phyloP scores from a whole-genome alignment of 2,797 vertebrate genomes.

The Cheracebus regulus region DNA sequence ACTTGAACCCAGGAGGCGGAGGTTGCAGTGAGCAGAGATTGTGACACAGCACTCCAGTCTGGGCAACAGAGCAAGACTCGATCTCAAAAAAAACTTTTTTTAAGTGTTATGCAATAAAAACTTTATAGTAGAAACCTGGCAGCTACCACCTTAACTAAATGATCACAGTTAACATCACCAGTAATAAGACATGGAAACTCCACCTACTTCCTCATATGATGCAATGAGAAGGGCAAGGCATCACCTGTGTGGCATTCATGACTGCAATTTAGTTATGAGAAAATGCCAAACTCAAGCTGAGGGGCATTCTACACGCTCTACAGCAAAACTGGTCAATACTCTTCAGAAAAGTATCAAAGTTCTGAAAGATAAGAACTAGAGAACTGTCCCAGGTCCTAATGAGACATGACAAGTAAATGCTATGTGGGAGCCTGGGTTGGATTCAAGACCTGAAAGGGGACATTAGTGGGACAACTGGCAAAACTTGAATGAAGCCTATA shows the following conservation, averaged over 20 bases:
- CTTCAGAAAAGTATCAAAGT: neutral
- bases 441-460: neutral
- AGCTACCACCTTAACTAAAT: neutral
- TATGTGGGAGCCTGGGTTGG: neutral
- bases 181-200: neutral
- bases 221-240: neutral
- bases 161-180: neutral
- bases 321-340: neutral
- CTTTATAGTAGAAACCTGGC: neutral
- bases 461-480: neutral
- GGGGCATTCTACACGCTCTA: neutral
- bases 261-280: neutral
- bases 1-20: too few relatives aligned
- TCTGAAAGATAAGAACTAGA: neutral
- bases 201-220: neutral
- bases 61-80: too few relatives aligned
- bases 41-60: too few relatives aligned
- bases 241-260: neutral
- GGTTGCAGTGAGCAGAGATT: too few relatives aligned
- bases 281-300: neutral
- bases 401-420: neutral
- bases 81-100: too few relatives aligned
- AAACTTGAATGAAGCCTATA: neutral
- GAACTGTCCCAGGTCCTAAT: neutral
- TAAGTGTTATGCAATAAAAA: neutral